Evolutionary conservation across 2,888 invertebrate species (phyloP).

Genomic region (Phragmatobia fuliginosa): DNA sequence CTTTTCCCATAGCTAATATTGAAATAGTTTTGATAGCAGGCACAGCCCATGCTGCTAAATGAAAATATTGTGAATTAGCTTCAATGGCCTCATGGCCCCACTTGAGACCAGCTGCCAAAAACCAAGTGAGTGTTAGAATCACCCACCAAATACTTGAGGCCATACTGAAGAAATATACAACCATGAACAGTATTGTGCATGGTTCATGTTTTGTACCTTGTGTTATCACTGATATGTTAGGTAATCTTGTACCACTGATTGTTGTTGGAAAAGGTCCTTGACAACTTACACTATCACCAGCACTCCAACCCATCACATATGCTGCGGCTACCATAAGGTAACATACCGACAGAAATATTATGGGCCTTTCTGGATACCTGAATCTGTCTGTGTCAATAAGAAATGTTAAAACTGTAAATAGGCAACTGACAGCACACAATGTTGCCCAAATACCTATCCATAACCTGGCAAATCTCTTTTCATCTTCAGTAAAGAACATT

Average conservation of each 20-base stretch:
- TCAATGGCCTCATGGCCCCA: conserved; percentile 99
- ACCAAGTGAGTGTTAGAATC: conserved; percentile 98
- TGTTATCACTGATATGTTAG: conserved; percentile 93
- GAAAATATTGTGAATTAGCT: conserved; percentile 98
- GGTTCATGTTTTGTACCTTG: conserved; percentile 94
- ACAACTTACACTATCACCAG: conserved; percentile 94
- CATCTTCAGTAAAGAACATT: conserved; percentile 95
- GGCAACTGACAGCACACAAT: conserved; percentile 95
- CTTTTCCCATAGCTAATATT: conserved; percentile 97
- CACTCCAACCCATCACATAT: conserved; percentile 94
- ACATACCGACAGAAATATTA: conserved; percentile 98
- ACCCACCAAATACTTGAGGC: conserved; percentile 99
- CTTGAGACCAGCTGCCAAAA: conserved; percentile 97
- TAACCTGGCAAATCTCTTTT: conserved; percentile 93
- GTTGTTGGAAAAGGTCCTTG: conserved; percentile 92
- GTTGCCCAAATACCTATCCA: conserved; percentile 98
- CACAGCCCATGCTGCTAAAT: conserved; percentile 99
- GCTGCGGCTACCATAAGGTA: conserved; percentile 97
- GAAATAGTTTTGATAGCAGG: conserved; percentile 98
- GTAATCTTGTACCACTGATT: conserved; percentile 89
- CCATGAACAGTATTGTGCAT: conserved; percentile 98
- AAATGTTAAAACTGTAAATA: conserved; percentile 97
- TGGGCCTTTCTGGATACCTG: conserved; percentile 98
- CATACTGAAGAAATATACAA: conserved; percentile 98
- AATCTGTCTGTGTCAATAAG: conserved; percentile 98